phyloP scores from a whole-genome alignment of 2,797 vertebrate species.

The Leuciscus waleckii region DNA sequence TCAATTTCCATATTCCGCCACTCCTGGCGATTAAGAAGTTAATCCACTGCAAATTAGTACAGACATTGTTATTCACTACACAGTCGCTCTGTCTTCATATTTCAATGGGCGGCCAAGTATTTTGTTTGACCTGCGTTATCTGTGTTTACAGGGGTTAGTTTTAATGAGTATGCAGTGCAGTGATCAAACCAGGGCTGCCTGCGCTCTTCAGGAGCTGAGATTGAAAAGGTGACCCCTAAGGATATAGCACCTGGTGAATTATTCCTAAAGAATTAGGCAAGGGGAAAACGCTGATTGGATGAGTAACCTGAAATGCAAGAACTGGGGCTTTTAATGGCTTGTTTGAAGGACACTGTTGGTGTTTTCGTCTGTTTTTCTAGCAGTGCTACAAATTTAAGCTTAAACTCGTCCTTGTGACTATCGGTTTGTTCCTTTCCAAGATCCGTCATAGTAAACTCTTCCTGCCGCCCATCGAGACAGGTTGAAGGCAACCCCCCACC shows the following conservation, averaged over 20 bases:
- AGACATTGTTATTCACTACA: conserved; percentile 77
- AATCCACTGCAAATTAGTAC: conserved; percentile 77
- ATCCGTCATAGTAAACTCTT: conserved; percentile 5
- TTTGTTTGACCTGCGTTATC: conserved; percentile 76
- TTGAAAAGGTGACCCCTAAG: conserved; percentile 48
- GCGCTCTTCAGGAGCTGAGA: conserved; percentile 39
- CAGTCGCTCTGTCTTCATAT: conserved; percentile 61
- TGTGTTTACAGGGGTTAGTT: conserved; percentile 68
- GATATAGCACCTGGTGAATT: conserved; percentile 49
- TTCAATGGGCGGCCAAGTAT: conserved; percentile 64
- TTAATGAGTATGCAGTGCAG: conserved; percentile 55
- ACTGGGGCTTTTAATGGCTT: conserved; percentile 22
- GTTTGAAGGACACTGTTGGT: conserved; percentile 28
- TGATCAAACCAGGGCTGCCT: conserved; percentile 48
- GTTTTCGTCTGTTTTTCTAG: background rate
- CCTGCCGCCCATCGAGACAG: conserved; percentile 33
- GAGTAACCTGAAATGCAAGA: conserved; percentile 56
- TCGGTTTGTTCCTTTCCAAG: background rate
- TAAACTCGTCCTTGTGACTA: background rate
- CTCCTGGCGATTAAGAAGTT: conserved; percentile 78
- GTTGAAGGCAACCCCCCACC: background rate
- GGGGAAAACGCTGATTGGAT: conserved; percentile 24
- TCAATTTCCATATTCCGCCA: conserved; percentile 74
- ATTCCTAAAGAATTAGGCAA: conserved; percentile 41
- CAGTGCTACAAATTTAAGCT: background rate